phyloP scores from a whole-genome alignment of 2,113 vertebrate genomes.

The Rhynchopsitta pachyrhyncha region DNA sequence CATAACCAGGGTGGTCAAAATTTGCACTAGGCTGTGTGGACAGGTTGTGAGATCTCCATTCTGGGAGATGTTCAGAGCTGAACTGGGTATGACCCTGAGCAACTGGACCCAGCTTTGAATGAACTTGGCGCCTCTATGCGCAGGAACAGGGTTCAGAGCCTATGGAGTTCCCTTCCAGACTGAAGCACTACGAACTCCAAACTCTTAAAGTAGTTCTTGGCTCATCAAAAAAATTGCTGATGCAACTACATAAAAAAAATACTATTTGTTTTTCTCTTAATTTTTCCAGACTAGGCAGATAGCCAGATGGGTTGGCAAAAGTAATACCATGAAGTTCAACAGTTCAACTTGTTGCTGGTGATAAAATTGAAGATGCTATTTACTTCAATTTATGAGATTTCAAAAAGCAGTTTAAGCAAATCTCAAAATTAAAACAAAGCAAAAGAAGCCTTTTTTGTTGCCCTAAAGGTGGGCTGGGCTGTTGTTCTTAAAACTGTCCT shows the following conservation, averaged over 20 bases:
- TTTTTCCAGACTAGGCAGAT: not conserved
- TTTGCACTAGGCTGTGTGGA: not conserved
- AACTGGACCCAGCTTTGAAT: not conserved
- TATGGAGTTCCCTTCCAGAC: not conserved
- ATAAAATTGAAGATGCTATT: not conserved
- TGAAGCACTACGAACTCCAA: not conserved
- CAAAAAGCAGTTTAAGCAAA: not conserved
- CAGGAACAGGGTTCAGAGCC: not conserved
- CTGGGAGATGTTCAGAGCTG: not conserved
- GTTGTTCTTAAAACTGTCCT: not conserved
- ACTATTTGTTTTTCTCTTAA: not conserved
- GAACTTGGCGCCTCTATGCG: not conserved
- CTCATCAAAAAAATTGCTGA: not conserved
- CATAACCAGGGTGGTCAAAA: not conserved
- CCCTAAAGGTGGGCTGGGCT: not conserved
- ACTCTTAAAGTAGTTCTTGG: not conserved
- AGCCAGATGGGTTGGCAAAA: not conserved
- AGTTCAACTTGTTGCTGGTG: not conserved
- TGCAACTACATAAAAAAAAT: not conserved
- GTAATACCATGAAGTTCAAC: not conserved
- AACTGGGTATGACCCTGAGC: not conserved
- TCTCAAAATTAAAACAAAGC: not conserved
- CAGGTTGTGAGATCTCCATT: not conserved
- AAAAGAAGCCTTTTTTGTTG: not conserved
- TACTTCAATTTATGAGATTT: not conserved